Evolutionary conservation across 2,888 invertebrate genomes (phyloP).

Genomic region (Yponomeuta malinellus): DNA sequence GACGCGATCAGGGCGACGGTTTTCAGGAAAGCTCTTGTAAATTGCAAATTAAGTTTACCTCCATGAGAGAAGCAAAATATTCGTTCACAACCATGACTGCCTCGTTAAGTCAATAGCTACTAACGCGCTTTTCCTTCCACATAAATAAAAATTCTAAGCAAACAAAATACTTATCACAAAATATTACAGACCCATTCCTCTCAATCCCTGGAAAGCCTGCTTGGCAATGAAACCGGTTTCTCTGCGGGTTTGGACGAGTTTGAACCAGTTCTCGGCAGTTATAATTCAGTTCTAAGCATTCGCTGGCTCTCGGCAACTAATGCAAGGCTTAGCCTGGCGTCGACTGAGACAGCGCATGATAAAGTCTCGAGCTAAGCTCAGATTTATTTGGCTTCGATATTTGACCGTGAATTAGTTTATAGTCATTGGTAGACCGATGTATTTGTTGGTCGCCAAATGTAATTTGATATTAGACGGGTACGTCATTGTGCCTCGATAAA

Average conservation of each 20-base stretch:
- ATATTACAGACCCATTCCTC: too few species aligned
- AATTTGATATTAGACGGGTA: too few species aligned
- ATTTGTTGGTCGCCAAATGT: too few species aligned
- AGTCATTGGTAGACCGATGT: background rate
- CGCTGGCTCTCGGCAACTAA: background rate
- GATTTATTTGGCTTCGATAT: background rate
- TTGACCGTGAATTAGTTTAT: background rate
- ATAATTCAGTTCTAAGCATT: conserved; percentile 2
- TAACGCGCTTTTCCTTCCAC: too few species aligned
- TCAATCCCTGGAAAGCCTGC: background rate
- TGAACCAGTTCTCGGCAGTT: background rate
- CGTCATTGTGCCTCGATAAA: too few species aligned
- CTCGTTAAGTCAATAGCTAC: too few species aligned
- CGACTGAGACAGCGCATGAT: background rate
- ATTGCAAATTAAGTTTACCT: too few species aligned
- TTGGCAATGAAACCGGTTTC: background rate
- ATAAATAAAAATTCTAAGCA: background rate
- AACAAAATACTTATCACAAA: background rate
- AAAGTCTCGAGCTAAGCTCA: background rate
- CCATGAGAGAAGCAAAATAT: too few species aligned
- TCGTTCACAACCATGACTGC: too few species aligned
- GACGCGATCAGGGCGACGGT: too few species aligned
- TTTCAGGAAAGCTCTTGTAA: too few species aligned
- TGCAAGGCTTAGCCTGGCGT: conserved; percentile 1
- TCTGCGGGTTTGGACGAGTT: background rate